Evolutionary conservation across 1,140 invertebrate species (phyloP), one percentile per base, ranked within the genome.

Genomic region (Ctenoplectra terminalis): DNA sequence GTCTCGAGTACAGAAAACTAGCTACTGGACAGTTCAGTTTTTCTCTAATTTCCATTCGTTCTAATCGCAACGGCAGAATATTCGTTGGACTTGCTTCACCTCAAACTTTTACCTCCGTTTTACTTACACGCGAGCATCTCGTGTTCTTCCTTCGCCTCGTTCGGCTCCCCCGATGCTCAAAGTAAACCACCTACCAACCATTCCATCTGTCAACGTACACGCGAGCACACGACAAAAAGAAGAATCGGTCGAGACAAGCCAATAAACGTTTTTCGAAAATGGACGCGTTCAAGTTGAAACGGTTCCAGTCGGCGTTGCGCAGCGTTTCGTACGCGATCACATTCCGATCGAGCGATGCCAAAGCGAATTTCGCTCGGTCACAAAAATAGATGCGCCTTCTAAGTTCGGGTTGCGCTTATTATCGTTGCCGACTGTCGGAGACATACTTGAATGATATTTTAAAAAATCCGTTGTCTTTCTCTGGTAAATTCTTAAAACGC

Each of bases 291-390:
- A 23, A 60, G 26, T 46, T 48, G 54, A 74, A 48, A 61, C 29
- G 58, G 23, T 58, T 60, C 40, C 43, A n/a, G 43, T 2, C 0
- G 23, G 26, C 9, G 43, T 48, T 48, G 29, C 56, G 31, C 31
- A 34, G 15, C 7, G 6, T 2, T 34, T n/a, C 20, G 20, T 6
- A 1, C 64, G 15, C 64, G 26, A 43, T 43, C 31, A 60, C 29
- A 56, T 74, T 46, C 40, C 71, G 7, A 48, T 56, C 50, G 50
- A 23, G 11, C 50, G 50, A 15, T 61, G 71, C 56, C 71, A 74
- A 60, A 61, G n/a, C 58, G 15, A 26, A 29, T 48, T 52, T 74
- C 31, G n/a, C 56, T 34, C 13, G n/a, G 1, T 37, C 20, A 2
- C 26, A 29, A 17, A 46, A 70, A 78, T 26, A 70, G 64, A 58